Percentiles rank a stretch among this genome's conserved stretches.
phyloP scores from a whole-genome alignment of 2,888 invertebrate species.

The Orchestes rusci region DNA sequence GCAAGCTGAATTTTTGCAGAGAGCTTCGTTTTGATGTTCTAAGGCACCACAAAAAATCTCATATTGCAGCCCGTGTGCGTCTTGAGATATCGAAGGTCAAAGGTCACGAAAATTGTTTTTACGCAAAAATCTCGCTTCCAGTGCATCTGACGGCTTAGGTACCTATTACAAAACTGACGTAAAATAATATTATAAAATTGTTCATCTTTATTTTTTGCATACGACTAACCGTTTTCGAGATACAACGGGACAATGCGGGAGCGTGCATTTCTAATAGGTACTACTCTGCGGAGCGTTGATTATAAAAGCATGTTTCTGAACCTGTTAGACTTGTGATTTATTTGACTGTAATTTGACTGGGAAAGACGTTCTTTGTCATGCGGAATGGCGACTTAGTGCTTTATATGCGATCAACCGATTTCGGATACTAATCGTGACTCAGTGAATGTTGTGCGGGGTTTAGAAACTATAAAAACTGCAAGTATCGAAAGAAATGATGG shows the following conservation, averaged over 20 bases:
- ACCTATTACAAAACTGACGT: neutral
- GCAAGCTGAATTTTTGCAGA: conserved; percentile 1
- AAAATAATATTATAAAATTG: neutral
- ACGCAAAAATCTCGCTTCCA: neutral
- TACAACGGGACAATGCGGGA: neutral
- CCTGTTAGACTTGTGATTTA: neutral
- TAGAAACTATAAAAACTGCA: conserved; percentile 14
- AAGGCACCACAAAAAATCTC: neutral
- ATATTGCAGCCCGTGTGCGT: neutral
- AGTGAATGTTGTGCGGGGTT: conserved; percentile 14
- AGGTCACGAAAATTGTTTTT: conserved; percentile 1
- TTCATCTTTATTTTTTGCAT: neutral
- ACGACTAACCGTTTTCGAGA: neutral
- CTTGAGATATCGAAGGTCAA: conserved; percentile 1
- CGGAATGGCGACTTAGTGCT: conserved; percentile 8
- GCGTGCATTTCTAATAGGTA: neutral
- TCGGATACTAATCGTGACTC: conserved; percentile 10
- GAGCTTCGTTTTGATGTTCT: neutral
- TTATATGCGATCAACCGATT: conserved; percentile 14
- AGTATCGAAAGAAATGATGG: conserved; percentile 18
- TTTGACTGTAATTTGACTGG: neutral
- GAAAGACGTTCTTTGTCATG: neutral
- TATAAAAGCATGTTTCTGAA: neutral
- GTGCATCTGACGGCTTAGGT: neutral
- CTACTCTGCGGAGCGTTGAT: too few relatives aligned